Conservation (phyloP, 2,797 vertebrate genomes). For the Lacerta agilis region DNA sequence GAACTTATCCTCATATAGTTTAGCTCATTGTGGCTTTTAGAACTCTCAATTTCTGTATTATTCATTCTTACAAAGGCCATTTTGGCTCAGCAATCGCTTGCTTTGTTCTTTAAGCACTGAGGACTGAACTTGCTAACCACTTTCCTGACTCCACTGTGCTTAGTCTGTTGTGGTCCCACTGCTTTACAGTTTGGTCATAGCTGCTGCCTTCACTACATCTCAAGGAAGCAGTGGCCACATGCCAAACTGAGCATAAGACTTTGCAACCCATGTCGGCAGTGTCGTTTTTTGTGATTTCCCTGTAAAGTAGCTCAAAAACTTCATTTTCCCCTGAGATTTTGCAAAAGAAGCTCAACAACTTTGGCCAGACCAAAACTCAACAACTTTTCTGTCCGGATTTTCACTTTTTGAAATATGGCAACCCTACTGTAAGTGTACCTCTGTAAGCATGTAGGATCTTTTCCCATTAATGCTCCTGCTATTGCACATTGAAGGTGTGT, state of each 20-base stretch:
- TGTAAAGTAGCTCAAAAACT: no score
- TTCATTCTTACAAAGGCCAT: conserved; percentile 10
- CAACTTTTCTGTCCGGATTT: no score
- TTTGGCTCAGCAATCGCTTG: conserved; percentile 1
- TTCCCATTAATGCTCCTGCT: not conserved
- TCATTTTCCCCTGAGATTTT: no score
- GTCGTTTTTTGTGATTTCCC: no score
- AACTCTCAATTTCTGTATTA: not conserved
- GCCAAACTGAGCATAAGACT: not conserved
- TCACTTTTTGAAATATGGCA: no score
- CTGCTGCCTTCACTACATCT: not conserved
- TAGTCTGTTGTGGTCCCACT: not conserved
- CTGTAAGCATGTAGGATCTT: not conserved
- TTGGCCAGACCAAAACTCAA: no score
- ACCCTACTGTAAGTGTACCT: no score
- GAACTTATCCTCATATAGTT: not conserved
- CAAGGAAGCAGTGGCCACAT: not conserved
- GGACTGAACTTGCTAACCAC: not conserved
- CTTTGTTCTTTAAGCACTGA: not conserved
- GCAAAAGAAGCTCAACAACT: no score
- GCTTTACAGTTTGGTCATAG: not conserved
- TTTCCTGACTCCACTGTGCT: not conserved
- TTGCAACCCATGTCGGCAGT: no score
- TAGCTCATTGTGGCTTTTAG: conserved; percentile 8
- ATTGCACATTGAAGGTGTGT: not conserved